Evolutionary conservation across 2,797 vertebrate species (phyloP).

Genomic region (Danio tinwini): DNA sequence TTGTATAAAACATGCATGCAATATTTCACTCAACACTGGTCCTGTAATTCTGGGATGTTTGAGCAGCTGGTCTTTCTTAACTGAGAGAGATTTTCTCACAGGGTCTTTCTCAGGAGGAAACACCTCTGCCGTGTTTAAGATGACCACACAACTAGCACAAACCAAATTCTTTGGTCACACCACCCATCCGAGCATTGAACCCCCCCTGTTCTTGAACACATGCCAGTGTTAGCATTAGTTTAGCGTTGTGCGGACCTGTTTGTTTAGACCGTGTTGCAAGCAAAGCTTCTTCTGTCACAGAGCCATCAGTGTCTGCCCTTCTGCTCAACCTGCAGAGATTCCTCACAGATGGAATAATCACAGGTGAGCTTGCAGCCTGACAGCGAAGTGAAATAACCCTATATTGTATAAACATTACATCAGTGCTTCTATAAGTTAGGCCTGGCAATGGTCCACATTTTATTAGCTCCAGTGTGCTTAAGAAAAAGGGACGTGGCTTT

Average conservation of each 20-base stretch:
- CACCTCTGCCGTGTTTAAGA: constrained; percentile 59
- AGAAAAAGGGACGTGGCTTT: constrained; percentile 58
- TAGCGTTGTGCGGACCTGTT: constrained; percentile 53
- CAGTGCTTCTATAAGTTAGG: constrained; percentile 71
- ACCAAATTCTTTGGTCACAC: constrained; percentile 54
- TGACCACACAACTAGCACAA: constrained; percentile 59
- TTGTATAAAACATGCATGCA: background rate
- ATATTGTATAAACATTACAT: constrained; percentile 82
- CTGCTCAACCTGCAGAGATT: constrained; percentile 69
- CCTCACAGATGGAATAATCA: constrained; percentile 76
- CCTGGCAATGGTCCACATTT: constrained; percentile 74
- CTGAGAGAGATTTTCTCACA: constrained; percentile 57
- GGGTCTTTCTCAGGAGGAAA: constrained; percentile 56
- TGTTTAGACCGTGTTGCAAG: constrained; percentile 53
- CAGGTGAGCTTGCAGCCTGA: constrained; percentile 79
- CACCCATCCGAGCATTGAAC: constrained; percentile 48
- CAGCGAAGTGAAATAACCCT: constrained; percentile 77
- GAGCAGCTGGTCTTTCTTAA: constrained; percentile 63
- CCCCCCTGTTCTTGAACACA: constrained; percentile 55
- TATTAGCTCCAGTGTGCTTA: constrained; percentile 62
- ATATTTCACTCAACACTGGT: background rate
- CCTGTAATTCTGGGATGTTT: constrained; percentile 37
- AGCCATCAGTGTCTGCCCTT: constrained; percentile 70
- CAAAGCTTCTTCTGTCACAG: constrained; percentile 64
- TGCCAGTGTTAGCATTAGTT: constrained; percentile 53